Evolutionary conservation across 2,888 invertebrate genomes (phyloP), one percentile per base, ranked within the genome.

Genomic region (Xylocampa areola): DNA sequence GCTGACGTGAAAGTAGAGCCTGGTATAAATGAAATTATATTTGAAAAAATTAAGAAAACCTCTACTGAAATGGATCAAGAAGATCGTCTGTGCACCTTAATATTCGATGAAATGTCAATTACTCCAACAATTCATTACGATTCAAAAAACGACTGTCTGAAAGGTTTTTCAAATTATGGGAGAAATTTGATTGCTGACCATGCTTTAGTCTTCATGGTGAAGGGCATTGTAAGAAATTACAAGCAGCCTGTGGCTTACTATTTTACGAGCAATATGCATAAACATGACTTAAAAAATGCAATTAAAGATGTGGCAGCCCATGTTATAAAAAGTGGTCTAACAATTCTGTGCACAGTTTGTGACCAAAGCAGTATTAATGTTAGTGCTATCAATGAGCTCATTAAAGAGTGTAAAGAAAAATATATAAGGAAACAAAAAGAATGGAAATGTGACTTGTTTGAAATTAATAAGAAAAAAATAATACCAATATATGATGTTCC

Each of bases 241-340:
- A 75, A 77, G 13, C 74, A 76, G 32, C 75, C 73, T 2, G 40
- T 77, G 0, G 76, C 79, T 11, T 77, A 77, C 44, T 76, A 72
- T 43, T 77, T 77, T 23, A 75, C 73, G 0, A 69, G 50, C 27
- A 19, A 30, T 4, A 30, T 73, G 10, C 61, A 61, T 0, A 66
- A 64, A 51, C 0, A 7, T n/a, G 53, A 76, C n/a, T 32, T 75
- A 17, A 73, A 74, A 66, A 27, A 37, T 1, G 29, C 60, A 5
- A 52, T 75, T 8, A 70, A 48, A 53, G 50, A 32, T 8, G 68
- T 79, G 0, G 41, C 74, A 0, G 16, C 48, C 29, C 11, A 68
- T 27, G 45, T 49, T 3, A 36, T 49, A 10, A 6, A 36, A 2
- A 4, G 47, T 75, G 1, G 0, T 72, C n/a, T n/a, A n/a, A n/a